Evolutionary conservation across 2,888 invertebrate species (phyloP), one percentile per base, ranked within the genome.

Genomic region (Andrena bicolor): DNA sequence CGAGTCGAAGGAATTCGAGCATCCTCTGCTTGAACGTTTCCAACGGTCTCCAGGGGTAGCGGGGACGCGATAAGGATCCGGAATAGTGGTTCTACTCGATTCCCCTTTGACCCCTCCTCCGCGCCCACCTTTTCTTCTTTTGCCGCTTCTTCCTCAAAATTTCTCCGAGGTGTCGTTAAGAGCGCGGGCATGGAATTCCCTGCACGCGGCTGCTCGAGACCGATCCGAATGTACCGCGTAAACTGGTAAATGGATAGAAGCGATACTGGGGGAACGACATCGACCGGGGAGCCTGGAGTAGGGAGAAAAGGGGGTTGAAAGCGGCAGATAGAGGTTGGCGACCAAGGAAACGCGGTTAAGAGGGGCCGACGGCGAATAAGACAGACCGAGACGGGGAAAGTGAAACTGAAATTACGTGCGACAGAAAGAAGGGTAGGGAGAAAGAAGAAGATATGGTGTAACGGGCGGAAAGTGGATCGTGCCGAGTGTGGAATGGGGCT

Each of bases 141-240:
- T 3, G 41, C 41, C 41, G 41, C 16, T 41, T 35, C 7, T 58
- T 56, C 28, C 68, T 51, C 64, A 64, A 80, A 81, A 87, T 87
- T 83, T 87, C 86, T 87, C 88, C 72, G 70, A 87, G 88, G 86
- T 80, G 75, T 69, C 86, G 88, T 87, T 87, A 87, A 83, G 76
- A 68, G 48, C 32, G 49, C 69, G 51, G 10, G 60, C 10, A 23
- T 56, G 65, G 28, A 73, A 41, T 61, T 76, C 61, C 23, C 30
- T 5, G 53, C 56, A 41, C 51, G 66, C 61, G 32, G 35, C 60
- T 26, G 10, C 41, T 1, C 51, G 0, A 3, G 8, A 5, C 23
- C 72, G 79, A 65, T 76, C 64, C 20, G 32, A 61, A 63, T 65
- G 68, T 60, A 35, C 35, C 63, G 49, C 69, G 58, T 76, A 66